Percentiles rank a stretch among this genome's conserved stretches.
Conservation (phyloP, 2,888 invertebrate species). For the Rotaria sp. region DNA sequence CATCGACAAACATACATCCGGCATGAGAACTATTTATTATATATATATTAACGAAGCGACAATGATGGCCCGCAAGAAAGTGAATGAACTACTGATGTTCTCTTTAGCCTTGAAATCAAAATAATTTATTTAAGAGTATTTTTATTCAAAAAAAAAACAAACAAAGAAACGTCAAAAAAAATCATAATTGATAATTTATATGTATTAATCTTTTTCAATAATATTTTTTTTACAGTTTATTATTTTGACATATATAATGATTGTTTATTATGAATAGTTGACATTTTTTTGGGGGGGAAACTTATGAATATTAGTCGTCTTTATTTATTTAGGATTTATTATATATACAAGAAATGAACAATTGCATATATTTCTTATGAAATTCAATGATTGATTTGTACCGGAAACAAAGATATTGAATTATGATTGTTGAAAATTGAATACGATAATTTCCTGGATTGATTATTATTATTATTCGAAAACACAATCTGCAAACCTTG, state of each 20-base stretch:
- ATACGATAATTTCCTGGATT: background rate
- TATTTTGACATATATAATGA: too few relatives aligned
- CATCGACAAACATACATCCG: constrained; percentile 15
- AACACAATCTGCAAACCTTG: background rate
- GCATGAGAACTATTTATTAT: constrained; percentile 4
- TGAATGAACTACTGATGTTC: background rate
- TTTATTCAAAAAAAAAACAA: background rate
- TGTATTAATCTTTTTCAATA: too few relatives aligned
- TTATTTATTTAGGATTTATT: background rate
- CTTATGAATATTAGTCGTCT: too few relatives aligned
- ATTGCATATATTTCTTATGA: background rate
- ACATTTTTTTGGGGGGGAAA: too few relatives aligned
- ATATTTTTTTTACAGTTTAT: too few relatives aligned
- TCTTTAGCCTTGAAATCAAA: background rate
- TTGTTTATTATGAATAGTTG: too few relatives aligned
- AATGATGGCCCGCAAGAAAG: background rate
- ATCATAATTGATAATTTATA: too few relatives aligned
- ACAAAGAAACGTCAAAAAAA: background rate
- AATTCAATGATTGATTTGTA: background rate
- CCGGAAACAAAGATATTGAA: background rate
- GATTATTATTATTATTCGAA: background rate
- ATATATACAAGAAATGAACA: background rate
- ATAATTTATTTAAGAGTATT: background rate
- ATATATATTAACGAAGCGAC: constrained; percentile 11
- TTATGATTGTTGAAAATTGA: background rate